Evolutionary conservation across 1,140 invertebrate genomes (phyloP), one percentile per base, ranked within the genome.

Genomic region (Drosophila trapezifrons): DNA sequence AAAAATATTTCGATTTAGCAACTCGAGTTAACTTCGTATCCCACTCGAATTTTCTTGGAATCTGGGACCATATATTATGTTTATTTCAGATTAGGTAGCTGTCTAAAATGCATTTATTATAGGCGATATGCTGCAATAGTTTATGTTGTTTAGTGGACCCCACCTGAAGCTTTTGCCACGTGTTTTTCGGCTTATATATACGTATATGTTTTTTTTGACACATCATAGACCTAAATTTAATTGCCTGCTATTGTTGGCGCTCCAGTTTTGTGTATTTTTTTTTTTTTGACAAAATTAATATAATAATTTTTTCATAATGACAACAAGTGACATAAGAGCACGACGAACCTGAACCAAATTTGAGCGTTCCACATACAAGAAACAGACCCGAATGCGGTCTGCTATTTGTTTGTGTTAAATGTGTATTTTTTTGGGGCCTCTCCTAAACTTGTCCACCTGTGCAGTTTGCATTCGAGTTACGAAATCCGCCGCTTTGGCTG

Each of bases 281-380:
- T 49, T 59, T 32, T 37, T 17, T 49, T 66, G 27, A 71, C 51
- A 40, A 77, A 81, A 86, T 76, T 79, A 83, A 87, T 87, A 83
- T 77, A 84, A 80, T 84, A 84, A 84, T 85, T 72, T 84, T 67
- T 67, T 77, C 47, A 83, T 84, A 80, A 83, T 76, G 76, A 75
- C 77, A 63, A 49, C 54, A 76, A 80, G 76, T 80, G 81, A 85
- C 81, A 85, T 85, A 85, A 85, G 77, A 78, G 70, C 81, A 66
- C 59, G 55, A 76, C 75, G 79, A 80, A 84, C 80, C 81, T 84
- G 81, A 84, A 84, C 81, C 81, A 80, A 84, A 84, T 84, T 80
- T 63, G 56, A 51, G 55, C 32, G 76, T 62, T 78, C 70, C 77
- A 78, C 59, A 65, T 80, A 72, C 46, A 69, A 58, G 32, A 45